phyloP scores from a whole-genome alignment of 2,113 vertebrate species.

The Channa maculata region DNA sequence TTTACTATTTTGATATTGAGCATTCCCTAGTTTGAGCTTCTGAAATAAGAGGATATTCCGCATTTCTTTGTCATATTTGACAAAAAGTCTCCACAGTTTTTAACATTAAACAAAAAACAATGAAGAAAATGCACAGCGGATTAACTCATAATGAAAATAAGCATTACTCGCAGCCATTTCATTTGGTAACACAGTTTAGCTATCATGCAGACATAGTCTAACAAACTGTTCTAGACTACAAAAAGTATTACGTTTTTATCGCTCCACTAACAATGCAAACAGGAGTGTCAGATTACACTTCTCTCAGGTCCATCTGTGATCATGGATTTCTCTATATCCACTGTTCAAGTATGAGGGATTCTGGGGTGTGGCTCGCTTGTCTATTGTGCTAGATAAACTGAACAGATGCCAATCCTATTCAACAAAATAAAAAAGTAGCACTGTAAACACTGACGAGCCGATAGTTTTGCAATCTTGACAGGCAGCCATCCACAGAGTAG shows the following conservation, averaged over 20 bases:
- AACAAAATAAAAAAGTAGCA: constrained; percentile 26
- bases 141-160: too few relatives aligned
- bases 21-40: too few relatives aligned
- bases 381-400: constrained; percentile 34
- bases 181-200: background rate
- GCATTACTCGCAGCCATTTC: background rate
- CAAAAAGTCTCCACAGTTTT: too few relatives aligned
- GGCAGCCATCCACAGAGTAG: constrained; percentile 20
- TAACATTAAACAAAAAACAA: too few relatives aligned
- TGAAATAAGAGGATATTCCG: too few relatives aligned
- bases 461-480: constrained; percentile 53
- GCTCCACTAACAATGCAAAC: background rate
- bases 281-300: constrained; percentile 11
- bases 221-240: background rate
- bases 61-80: too few relatives aligned
- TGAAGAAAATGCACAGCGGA: too few relatives aligned
- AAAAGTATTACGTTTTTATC: too few relatives aligned
- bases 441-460: constrained; percentile 40
- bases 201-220: background rate
- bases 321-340: constrained; percentile 22
- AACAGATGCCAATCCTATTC: constrained; percentile 49
- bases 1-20: too few relatives aligned
- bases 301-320: background rate
- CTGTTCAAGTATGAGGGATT: constrained; percentile 17
- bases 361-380: constrained; percentile 48